These are phyloP conservation scores for Andrena marginata DNA, from an alignment of 2,888 invertebrate species.

Conservation along the genomic window DNA sequence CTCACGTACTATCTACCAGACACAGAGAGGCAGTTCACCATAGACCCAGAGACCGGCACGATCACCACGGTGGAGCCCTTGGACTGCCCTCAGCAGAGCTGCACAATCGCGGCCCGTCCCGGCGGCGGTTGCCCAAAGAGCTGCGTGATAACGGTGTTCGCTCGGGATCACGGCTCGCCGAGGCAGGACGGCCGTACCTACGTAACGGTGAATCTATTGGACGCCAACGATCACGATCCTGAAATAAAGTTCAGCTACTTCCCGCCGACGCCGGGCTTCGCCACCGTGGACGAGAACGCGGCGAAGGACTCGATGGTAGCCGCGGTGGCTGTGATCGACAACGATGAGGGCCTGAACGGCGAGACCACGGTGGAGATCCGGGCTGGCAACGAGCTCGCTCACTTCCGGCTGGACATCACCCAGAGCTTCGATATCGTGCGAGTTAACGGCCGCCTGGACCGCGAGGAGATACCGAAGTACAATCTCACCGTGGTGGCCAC, in stretches of 20 bases:
- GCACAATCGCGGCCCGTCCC: constrained; percentile 86
- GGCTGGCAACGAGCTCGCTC: constrained; percentile 95
- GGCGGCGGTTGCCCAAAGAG: constrained; percentile 92
- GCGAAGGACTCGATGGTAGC: constrained; percentile 96
- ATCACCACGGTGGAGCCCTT: constrained; percentile 93
- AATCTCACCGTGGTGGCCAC: constrained; percentile 97
- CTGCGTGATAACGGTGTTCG: constrained; percentile 97
- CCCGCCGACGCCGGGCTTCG: constrained; percentile 92
- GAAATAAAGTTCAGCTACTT: constrained; percentile 95
- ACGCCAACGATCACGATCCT: constrained; percentile 97
- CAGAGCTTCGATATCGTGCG: constrained; percentile 95
- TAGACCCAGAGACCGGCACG: constrained; percentile 96
- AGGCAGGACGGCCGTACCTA: constrained; percentile 96
- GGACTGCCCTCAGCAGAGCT: constrained; percentile 93
- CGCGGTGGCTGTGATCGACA: constrained; percentile 96
- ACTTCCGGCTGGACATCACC: constrained; percentile 94
- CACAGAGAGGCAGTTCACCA: constrained; percentile 94
- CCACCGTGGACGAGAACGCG: constrained; percentile 98
- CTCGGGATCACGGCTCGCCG: constrained; percentile 96
- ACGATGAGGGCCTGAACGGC: constrained; percentile 96
- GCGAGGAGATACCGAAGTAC: constrained; percentile 97
- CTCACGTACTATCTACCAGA: constrained; percentile 96
- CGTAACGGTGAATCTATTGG: constrained; percentile 96
- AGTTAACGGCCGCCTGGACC: constrained; percentile 95
- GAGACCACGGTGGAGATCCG: constrained; percentile 94